These are phyloP conservation scores for Bagarius yarrelli DNA, from an alignment of 2,113 vertebrate genomes.

Conservation along the genomic window DNA sequence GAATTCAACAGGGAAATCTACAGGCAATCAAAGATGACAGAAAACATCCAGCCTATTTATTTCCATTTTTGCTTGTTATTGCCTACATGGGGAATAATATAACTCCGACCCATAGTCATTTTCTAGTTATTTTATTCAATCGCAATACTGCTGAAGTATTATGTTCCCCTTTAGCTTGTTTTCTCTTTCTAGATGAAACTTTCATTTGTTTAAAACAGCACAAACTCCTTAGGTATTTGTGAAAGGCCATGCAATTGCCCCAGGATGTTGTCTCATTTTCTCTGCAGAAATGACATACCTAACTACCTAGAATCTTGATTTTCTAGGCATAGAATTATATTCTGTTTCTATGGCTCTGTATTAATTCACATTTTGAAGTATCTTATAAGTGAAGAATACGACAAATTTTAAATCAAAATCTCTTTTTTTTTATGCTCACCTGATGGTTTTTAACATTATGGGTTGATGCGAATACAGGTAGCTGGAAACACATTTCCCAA, in stretches of 20 bases:
- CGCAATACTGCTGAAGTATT: conserved; percentile 39
- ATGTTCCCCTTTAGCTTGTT: conserved; percentile 10
- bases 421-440: too few relatives aligned
- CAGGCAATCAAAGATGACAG: conserved; percentile 59
- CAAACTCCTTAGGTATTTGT: conserved; percentile 11
- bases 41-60: conserved; percentile 49
- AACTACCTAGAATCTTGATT: background rate
- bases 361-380: too few relatives aligned
- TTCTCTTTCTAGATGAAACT: conserved; percentile 18
- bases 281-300: background rate
- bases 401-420: too few relatives aligned
- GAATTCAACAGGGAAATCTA: conserved; percentile 49
- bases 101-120: background rate
- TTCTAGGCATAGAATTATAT: background rate
- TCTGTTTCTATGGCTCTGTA: too few relatives aligned
- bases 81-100: background rate
- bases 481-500: too few relatives aligned
- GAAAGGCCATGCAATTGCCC: conserved; percentile 1
- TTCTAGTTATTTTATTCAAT: conserved; percentile 5
- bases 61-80: background rate
- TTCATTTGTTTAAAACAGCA: conserved; percentile 20
- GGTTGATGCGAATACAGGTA: too few relatives aligned
- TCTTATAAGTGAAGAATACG: too few relatives aligned
- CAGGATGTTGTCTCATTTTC: conserved; percentile 1
- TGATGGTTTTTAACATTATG: too few relatives aligned